Evolutionary conservation across 30 jellyfish, hydroid and myxozoan genomes (phyloP), one percentile per base, ranked within the genome.

Genomic region (Turritopsis dohrnii): DNA sequence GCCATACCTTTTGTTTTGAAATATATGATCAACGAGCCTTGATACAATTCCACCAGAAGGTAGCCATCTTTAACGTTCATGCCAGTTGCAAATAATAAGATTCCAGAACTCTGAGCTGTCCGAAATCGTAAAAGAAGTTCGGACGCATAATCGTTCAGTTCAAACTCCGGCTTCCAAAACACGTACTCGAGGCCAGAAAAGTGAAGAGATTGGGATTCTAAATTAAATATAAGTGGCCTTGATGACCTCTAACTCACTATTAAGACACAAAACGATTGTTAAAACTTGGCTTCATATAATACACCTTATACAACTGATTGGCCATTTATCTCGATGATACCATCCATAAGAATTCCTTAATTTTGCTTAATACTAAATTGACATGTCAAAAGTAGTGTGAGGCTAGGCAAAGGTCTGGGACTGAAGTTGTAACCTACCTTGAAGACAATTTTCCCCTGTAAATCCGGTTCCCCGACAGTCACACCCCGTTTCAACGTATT

Each of bases 401-500:
- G n/a, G n/a, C n/a, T n/a, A n/a, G n/a, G n/a, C n/a, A n/a, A n/a
- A n/a, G n/a, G n/a, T n/a, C n/a, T n/a, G n/a, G n/a, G n/a, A n/a
- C n/a, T n/a, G n/a, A n/a, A n/a, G n/a, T 72, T 20, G n/a, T 1
- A 26, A 77, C 85, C 19, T 77, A 77, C 85, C 29, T 77, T 53
- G 66, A 28, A 29, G 26, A 30, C 85, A 77, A 21, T 17, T 28
- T 19, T 77, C 3, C 0, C 72, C 85, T 52, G 72, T 26, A 25
- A 13, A 29, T 28, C 85, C 85, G 1, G 85, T 77, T 21, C 85
- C 85, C 29, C 71, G 29, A 8, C 85, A 77, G 29, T 77, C 85
- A 77, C 85, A 77, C 7, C 85, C 71, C 19, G 85, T 77, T 21
- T 77, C 71, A 16, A 77, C 85, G 29, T 77, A 77, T 8, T 60